These are phyloP conservation scores for Sisyra nigra DNA, from an alignment of 2,888 invertebrate genomes.

Conservation along the genomic window DNA sequence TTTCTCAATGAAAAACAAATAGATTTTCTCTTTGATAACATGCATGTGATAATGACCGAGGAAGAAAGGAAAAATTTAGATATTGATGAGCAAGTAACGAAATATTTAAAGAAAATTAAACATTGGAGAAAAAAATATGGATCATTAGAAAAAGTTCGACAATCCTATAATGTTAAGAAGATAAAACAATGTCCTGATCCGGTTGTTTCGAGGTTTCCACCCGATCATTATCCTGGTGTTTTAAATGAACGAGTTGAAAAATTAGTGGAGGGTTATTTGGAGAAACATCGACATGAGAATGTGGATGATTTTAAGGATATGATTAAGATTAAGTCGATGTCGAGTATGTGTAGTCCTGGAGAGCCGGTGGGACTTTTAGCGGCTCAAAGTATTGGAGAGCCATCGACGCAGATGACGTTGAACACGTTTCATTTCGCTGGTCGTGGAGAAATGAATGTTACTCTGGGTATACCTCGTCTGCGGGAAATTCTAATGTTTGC, in stretches of 20 bases:
- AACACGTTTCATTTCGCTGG: conserved; percentile 99
- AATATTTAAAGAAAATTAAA: conserved; percentile 30
- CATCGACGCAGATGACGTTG: conserved; percentile 99
- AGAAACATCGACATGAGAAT: conserved; percentile 25
- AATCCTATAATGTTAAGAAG: background rate
- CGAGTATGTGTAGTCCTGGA: conserved; percentile 71
- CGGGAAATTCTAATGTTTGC: conserved; percentile 96
- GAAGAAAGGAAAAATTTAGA: conserved; percentile 39
- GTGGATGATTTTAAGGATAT: conserved; percentile 30
- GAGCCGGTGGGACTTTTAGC: conserved; percentile 94
- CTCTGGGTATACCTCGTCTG: conserved; percentile 94
- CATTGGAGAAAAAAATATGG: conserved; percentile 3
- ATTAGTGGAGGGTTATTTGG: conserved; percentile 43
- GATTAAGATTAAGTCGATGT: conserved; percentile 59
- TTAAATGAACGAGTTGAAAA: conserved; percentile 66
- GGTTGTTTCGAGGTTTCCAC: conserved; percentile 45
- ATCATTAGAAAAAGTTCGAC: background rate
- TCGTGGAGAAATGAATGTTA: conserved; percentile 99
- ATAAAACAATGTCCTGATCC: conserved; percentile 54
- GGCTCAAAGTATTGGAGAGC: conserved; percentile 97
- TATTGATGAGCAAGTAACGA: conserved; percentile 34
- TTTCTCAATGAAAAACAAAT: conserved; percentile 65
- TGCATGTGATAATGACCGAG: conserved; percentile 42
- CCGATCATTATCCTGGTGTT: conserved; percentile 65
- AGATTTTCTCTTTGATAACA: conserved; percentile 70